Base-by-base conservation (phyloP, 2,113 vertebrate species). In the Chinchilla lanigera region DNA sequence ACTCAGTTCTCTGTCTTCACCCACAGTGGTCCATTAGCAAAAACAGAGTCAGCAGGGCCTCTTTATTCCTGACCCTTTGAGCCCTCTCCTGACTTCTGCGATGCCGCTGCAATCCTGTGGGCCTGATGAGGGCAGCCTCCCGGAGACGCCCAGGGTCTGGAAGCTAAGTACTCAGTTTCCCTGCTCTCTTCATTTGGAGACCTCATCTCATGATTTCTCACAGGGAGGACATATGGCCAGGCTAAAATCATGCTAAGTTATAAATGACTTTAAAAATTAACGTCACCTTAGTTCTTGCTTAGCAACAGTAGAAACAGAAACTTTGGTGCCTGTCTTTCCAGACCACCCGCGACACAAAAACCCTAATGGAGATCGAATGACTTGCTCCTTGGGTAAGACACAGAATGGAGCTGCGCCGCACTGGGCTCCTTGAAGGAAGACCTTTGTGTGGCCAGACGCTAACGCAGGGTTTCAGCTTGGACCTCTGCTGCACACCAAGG, bases 251-350 rank as follows among this genome's bases (percentile, higher is more conserved):
- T 63, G 86, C n/a, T 61, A 54, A 94, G 30, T 85, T 88, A 28
- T 41, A 95, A 47, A 11, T 44, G 35, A 86, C 38, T 83, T 94
- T 73, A 87, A 97, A 95, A 96, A 87, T 58, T 17, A 92, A 13
- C 41, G 54, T 92, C 22, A 71, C n/a, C 7, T 82, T 78, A 47
- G 30, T 30, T 67, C 38, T 94, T 69, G 63, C 50, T 56, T 17
- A 91, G 77, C 56, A 78, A 80, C 26, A 80, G 56, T 14, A 92
- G 30, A 93, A 92, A 73, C 12, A 19, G 50, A 60, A 67, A 71
- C 60, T 94, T 63, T 78, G 50, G 33, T 73, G 0, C 6, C 38
- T 86, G 33, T 81, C 24, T 95, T 90, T 63, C n/a, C 52, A 54
- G 30, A 78, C 54, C 41, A 41, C n/a, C n/a, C 24, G 56, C 52